Percentiles rank a stretch among this genome's conserved stretches.
These are phyloP conservation scores for Cybosia mesomella DNA, from an alignment of 2,888 invertebrate species.

Conservation along the genomic window DNA sequence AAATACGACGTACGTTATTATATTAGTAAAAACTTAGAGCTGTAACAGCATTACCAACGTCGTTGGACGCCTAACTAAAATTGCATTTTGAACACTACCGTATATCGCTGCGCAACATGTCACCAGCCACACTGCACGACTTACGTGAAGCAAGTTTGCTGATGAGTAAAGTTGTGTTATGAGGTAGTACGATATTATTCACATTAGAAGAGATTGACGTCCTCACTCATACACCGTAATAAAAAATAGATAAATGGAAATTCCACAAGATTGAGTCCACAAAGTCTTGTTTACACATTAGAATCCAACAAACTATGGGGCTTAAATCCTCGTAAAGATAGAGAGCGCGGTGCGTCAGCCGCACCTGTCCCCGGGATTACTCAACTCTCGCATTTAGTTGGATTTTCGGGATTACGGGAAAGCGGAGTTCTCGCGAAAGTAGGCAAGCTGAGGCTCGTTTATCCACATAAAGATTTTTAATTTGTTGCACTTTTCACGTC, in stretches of 20 bases:
- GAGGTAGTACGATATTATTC: neutral
- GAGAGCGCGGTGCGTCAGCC: conserved; percentile 47
- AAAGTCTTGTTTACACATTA: conserved; percentile 28
- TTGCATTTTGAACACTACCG: conserved; percentile 48
- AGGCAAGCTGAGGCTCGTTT: conserved; percentile 64
- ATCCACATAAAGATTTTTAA: conserved; percentile 63
- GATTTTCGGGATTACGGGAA: conserved; percentile 64
- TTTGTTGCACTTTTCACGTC: conserved; percentile 65
- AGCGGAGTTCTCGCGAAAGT: conserved; percentile 57
- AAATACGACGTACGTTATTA: neutral
- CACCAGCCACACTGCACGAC: conserved; percentile 22
- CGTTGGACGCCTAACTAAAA: conserved; percentile 40
- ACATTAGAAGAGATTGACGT: neutral
- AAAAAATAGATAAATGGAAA: neutral
- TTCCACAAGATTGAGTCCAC: neutral
- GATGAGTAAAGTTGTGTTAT: conserved; percentile 26
- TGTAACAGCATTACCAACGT: conserved; percentile 41
- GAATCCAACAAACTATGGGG: conserved; percentile 56
- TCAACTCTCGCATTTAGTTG: conserved; percentile 59
- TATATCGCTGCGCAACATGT: conserved; percentile 28
- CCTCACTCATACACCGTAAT: neutral
- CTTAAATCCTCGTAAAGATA: conserved; percentile 50
- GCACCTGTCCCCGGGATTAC: conserved; percentile 66
- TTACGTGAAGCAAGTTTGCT: conserved; percentile 36
- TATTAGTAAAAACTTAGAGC: conserved; percentile 31